Evolutionary conservation across 64 coral and sea anemone genomes (phyloP), one percentile per base, ranked within the genome.

Genomic region (Montipora sp.): DNA sequence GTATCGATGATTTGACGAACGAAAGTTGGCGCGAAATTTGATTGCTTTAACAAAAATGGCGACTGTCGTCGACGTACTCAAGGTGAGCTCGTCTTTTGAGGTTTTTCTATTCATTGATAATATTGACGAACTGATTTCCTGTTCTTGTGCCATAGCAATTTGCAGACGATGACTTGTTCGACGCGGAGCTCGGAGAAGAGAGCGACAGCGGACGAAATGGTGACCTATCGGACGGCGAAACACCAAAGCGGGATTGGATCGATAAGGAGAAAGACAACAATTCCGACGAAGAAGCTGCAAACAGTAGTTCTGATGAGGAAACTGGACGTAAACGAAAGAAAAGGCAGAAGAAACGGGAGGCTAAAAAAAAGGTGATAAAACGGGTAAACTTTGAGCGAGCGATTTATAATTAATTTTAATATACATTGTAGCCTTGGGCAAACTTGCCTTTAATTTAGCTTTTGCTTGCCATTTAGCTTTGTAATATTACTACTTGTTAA

Each of bases 121-220:
- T 83, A 53, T 4, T 0, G 51, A 24, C 23, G 13, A 48, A 73
- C 19, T 23, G 8, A 70, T 48, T 36, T 53, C 3, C 22, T 48
- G 47, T 71, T 61, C 49, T 76, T 16, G 18, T 18, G 20, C 69
- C 47, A 78, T 20, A 85, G 82, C 82, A 18, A 85, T 85, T 85
- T 18, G 65, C 85, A 57, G 88, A 98, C 67, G 84, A 86, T 67
- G 94, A 95, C 55, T 86, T 98, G 11, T 98, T 92, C 82, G 96
- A 98, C 82, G 74, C 93, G 10, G 96, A 98, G 60, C 78, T 92
- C 16, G 96, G 92, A 7, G 93, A 72, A 16, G 74, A 74, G 24
- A 76, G 55, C 50, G 76, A 87, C 72, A 90, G 80, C 66, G 94
- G 61, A 43, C 55, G 80, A 78, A 59, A 87, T 50, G n/a, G 79